Evolutionary conservation across 2,888 invertebrate species (phyloP).

Genomic region (Trachelus stipa): DNA sequence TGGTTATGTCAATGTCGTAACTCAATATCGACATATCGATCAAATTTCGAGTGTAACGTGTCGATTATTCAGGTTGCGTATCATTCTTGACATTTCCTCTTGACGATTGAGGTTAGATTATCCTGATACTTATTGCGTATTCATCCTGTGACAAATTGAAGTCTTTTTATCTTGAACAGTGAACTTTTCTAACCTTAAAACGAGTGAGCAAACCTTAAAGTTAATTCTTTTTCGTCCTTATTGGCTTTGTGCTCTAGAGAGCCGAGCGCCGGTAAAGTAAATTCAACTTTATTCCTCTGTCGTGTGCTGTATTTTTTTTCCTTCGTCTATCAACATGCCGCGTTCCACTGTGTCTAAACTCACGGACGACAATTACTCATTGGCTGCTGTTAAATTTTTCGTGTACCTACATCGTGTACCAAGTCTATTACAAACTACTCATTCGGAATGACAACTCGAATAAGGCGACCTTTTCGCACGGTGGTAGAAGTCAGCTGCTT

Average conservation of each 20-base stretch:
- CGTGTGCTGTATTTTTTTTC: neutral
- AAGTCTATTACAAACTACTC: neutral
- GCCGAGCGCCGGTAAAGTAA: too few relatives aligned
- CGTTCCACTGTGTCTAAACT: neutral
- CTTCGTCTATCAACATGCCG: neutral
- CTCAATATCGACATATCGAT: neutral
- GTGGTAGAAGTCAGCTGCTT: neutral
- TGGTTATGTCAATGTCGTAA: neutral
- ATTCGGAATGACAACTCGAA: neutral
- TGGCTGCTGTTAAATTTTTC: neutral
- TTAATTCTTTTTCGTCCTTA: too few relatives aligned
- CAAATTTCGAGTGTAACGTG: neutral
- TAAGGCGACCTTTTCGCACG: neutral
- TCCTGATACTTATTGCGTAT: neutral
- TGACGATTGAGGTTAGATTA: neutral
- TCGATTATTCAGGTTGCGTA: neutral
- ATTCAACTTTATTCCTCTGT: neutral
- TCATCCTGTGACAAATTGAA: neutral
- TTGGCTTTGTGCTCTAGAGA: too few relatives aligned
- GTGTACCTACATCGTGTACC: neutral
- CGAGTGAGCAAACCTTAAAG: neutral
- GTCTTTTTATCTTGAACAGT: neutral
- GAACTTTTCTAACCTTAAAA: neutral
- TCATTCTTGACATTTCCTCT: conserved; percentile 9
- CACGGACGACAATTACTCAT: neutral